Evolutionary conservation across 2,888 invertebrate genomes (phyloP), one percentile per base, ranked within the genome.

Genomic region (Camptogramma bilineatum): DNA sequence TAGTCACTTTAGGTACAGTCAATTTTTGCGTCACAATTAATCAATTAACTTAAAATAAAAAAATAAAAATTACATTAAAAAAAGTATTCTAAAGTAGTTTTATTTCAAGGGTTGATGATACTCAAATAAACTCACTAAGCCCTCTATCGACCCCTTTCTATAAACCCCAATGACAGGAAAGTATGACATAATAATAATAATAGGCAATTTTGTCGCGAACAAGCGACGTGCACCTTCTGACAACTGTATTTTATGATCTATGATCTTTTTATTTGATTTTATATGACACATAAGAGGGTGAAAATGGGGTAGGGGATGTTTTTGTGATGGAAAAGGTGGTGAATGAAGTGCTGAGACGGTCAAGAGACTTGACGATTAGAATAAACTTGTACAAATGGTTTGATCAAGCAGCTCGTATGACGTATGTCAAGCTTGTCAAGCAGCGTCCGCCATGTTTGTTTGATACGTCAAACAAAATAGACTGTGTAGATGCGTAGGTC

Each of bases 181-280:
- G 39, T 50, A 59, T 54, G 53, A 19, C 50, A 16, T 42, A 44
- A 17, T 44, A 44, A 17, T 44, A 44, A 19, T 39, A 58, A 61
- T 63, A 58, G 55, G 61, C 58, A 62, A 59, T 60, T 59, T 62
- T 42, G 34, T 10, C 55, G 55, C 8, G 44, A 55, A 68, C 34
- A 63, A 55, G 56, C 18, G 56, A 42, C 53, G 21, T 67, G 64
- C 34, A 54, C 10, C 57, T 18, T 70, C 68, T 64, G 55, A 53
- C 53, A 61, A 56, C 57, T 61, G 53, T 62, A 34, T 47, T 58
- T 44, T 64, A 62, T 69, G 68, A 62, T 68, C 62, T 66, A 55
- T 58, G 70, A 28, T 31, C 44, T 56, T 18, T 55, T 48, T 58
- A 47, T 44, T 53, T 52, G 54, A 64, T 67, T 70, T 70, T 60